Conservation (phyloP, 2,797 vertebrate species). For the Triplophysa yarkandensis region DNA sequence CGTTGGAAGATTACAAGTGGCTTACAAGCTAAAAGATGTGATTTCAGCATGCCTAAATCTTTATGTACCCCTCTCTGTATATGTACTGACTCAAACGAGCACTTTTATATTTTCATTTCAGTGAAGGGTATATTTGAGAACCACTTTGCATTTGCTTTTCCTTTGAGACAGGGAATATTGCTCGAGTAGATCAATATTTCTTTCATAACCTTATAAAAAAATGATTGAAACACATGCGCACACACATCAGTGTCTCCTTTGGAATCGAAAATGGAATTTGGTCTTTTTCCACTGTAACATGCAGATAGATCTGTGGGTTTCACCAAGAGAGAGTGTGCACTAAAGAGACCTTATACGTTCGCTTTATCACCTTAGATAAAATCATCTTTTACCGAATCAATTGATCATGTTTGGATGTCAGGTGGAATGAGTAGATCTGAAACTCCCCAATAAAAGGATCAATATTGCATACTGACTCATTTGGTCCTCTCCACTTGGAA, state of each 20-base stretch:
- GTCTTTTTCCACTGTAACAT: slow-evolving; percentile 34
- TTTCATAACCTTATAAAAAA: slow-evolving; percentile 45
- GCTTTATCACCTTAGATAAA: slow-evolving; percentile 23
- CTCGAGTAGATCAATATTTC: slow-evolving; percentile 56
- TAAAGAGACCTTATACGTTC: not conserved
- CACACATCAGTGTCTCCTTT: slow-evolving; percentile 13
- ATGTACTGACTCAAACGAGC: slow-evolving; percentile 13
- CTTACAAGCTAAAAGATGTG: slow-evolving; percentile 57
- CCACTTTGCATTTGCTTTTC: slow-evolving; percentile 44
- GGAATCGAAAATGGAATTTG: slow-evolving; percentile 34
- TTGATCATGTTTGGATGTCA: slow-evolving; percentile 59
- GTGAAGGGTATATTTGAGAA: slow-evolving; percentile 10
- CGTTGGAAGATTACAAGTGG: slow-evolving; percentile 42
- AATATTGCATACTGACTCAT: slow-evolving; percentile 65
- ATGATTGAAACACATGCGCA: slow-evolving; percentile 11
- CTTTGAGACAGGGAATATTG: slow-evolving; percentile 19
- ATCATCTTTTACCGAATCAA: no score
- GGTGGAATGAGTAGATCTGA: slow-evolving; percentile 58
- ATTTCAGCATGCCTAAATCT: slow-evolving; percentile 57
- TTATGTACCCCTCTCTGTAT: slow-evolving; percentile 49
- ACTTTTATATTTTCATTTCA: slow-evolving; percentile 28
- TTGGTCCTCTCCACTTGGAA: slow-evolving; percentile 61
- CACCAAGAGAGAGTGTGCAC: not conserved
- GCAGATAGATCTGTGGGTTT: slow-evolving; percentile 17
- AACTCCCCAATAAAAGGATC: slow-evolving; percentile 66